Conservation (phyloP, 2,888 invertebrate genomes). For the Cephus pulcher region DNA sequence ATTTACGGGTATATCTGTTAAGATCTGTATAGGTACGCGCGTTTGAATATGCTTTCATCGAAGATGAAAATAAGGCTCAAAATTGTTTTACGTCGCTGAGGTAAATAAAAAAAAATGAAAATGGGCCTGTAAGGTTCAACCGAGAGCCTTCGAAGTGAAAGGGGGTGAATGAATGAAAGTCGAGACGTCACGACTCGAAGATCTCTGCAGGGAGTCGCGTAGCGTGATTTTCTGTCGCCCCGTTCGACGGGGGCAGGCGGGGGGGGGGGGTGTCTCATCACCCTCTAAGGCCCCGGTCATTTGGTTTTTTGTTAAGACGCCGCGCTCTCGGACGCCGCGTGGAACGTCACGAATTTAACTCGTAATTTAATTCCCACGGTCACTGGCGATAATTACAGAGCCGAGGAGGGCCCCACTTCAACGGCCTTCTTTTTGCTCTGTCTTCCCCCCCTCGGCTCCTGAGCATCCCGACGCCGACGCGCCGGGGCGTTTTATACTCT, state of each 20-base stretch:
- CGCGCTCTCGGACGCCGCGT: neutral
- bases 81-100: too few relatives aligned
- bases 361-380: conserved; percentile 65
- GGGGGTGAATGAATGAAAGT: neutral
- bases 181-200: neutral
- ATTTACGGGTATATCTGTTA: too few relatives aligned
- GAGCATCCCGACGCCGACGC: neutral
- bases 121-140: neutral
- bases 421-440: neutral
- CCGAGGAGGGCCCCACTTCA: conserved; percentile 9
- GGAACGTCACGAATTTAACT: conserved; percentile 44
- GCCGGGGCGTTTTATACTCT: neutral
- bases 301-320: neutral
- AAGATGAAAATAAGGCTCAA: too few relatives aligned
- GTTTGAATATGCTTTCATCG: too few relatives aligned
- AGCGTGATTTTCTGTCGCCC: neutral
- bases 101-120: too few relatives aligned
- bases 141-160: neutral
- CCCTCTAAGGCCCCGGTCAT: conserved; percentile 25
- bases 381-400: conserved; percentile 56
- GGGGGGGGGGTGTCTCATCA: neutral
- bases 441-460: too few relatives aligned
- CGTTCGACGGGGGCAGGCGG: neutral
- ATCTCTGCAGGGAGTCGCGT: neutral
- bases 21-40: too few relatives aligned